Percentiles rank a stretch among this genome's conserved stretches.
Evolutionary conservation across 2,888 invertebrate species (phyloP).

Genomic region (Pristionchus fissidentatus): DNA sequence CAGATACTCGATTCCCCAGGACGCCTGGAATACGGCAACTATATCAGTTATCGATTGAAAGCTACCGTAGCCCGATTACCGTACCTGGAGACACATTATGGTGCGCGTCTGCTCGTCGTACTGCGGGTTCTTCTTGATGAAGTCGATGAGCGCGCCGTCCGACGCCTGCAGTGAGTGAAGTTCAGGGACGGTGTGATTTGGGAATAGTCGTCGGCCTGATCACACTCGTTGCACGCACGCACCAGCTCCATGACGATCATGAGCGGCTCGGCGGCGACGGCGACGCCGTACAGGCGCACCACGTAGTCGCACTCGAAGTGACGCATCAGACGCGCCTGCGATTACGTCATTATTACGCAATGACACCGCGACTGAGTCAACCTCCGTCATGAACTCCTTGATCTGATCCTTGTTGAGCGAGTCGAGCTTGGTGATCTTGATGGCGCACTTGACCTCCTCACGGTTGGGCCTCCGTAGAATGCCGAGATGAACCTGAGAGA

Average conservation of each 20-base stretch:
- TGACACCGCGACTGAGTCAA: not conserved
- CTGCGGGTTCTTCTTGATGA: conserved; percentile 30
- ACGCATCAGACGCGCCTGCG: conserved; percentile 31
- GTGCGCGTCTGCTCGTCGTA: conserved; percentile 41
- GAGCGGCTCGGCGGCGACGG: conserved; percentile 35
- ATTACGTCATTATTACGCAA: not conserved
- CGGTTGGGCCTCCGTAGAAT: not conserved
- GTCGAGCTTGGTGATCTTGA: conserved; percentile 47
- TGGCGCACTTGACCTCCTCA: not conserved
- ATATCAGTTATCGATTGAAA: not conserved
- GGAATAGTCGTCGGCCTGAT: not conserved
- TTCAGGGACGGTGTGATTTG: not conserved
- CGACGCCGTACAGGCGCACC: conserved; percentile 42
- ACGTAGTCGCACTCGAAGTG: conserved; percentile 39
- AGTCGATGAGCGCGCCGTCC: conserved; percentile 41
- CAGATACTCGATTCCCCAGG: conserved; percentile 63
- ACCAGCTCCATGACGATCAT: conserved; percentile 50
- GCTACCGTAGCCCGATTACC: not conserved
- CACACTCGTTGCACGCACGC: no score
- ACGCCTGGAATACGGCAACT: conserved; percentile 52
- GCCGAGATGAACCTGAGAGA: not conserved
- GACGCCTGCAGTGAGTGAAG: conserved; percentile 16
- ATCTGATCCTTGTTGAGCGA: conserved; percentile 47
- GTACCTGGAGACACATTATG: conserved; percentile 44
- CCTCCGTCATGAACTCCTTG: conserved; percentile 48